phyloP scores from a whole-genome alignment of 2,113 vertebrate genomes.

The Oncorhynchus keta region DNA sequence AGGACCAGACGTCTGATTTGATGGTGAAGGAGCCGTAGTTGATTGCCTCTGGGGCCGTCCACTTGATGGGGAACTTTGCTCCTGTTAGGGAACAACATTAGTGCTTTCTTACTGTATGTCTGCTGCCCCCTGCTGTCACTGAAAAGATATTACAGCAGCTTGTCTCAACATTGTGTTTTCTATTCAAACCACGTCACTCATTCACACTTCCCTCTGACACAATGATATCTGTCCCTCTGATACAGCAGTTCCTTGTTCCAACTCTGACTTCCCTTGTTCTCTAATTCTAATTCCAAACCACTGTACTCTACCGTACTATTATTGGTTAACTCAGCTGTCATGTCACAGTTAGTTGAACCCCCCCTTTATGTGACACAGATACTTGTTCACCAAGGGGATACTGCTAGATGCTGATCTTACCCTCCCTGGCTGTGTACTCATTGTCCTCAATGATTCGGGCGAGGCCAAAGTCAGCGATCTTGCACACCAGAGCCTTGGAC shows the following conservation, averaged over 20 bases:
- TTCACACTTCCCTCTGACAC: too few relatives aligned
- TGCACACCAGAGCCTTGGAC: slow-evolving; percentile 85
- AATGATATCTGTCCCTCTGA: too few relatives aligned
- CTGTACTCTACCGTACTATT: too few relatives aligned
- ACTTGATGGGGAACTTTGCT: slow-evolving; percentile 97
- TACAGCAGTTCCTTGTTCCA: background rate
- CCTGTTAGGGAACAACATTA: slow-evolving; percentile 67
- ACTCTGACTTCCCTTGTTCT: background rate
- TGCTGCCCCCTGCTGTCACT: background rate
- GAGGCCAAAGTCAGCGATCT: slow-evolving; percentile 95
- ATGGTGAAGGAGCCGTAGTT: slow-evolving; percentile 95
- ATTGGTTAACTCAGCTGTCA: too few relatives aligned
- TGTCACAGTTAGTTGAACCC: too few relatives aligned
- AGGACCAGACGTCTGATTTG: slow-evolving; percentile 97
- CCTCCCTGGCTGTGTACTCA: slow-evolving; percentile 92
- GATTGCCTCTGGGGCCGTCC: slow-evolving; percentile 94
- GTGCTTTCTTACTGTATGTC: background rate
- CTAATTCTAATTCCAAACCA: background rate
- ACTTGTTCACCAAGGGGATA: too few relatives aligned
- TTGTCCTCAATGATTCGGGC: slow-evolving; percentile 94
- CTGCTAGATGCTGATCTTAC: slow-evolving; percentile 57
- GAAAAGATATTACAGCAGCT: background rate
- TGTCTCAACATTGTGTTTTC: too few relatives aligned
- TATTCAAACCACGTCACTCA: too few relatives aligned
- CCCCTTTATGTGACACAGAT: too few relatives aligned